These are phyloP conservation scores for Bagarius yarrelli DNA, from an alignment of 2,113 vertebrate genomes.

Conservation along the genomic window DNA sequence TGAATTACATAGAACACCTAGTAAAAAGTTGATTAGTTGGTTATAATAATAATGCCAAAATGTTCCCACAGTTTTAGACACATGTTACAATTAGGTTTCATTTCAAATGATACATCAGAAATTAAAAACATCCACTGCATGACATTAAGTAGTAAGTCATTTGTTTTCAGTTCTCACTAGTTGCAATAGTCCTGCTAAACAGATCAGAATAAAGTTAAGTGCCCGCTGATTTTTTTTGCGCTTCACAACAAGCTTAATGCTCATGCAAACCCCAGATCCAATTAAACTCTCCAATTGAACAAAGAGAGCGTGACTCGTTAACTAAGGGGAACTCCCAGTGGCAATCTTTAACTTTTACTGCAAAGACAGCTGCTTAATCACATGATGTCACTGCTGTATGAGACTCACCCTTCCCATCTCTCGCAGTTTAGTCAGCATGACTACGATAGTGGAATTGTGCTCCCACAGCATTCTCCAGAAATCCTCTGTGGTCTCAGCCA, in stretches of 20 bases:
- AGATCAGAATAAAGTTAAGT: not conserved
- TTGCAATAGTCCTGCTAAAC: not conserved
- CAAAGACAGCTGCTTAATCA: not conserved
- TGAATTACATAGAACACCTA: not conserved
- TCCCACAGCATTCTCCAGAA: constrained; percentile 99
- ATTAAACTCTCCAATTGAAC: not conserved
- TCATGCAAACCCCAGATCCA: not conserved
- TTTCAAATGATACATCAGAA: not conserved
- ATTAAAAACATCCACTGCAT: not conserved
- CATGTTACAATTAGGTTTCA: not conserved
- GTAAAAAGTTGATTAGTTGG: not conserved
- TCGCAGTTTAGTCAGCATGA: constrained; percentile 94
- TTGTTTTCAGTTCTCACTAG: not conserved
- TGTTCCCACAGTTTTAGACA: not conserved
- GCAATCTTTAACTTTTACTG: not conserved
- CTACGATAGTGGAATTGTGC: constrained; percentile 95
- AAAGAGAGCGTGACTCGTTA: not conserved
- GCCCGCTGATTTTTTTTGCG: not conserved
- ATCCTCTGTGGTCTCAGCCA: constrained; percentile 93
- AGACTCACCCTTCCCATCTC: constrained; percentile 92
- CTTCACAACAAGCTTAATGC: not conserved
- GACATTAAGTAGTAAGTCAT: not conserved
- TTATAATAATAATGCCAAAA: not conserved
- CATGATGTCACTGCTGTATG: not conserved
- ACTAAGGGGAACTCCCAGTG: not conserved